A percentile compares a stretch with the other conserved stretches of the same genome.
phyloP scores from a whole-genome alignment of 2,888 invertebrate species.

The Ennomos erosarius region DNA sequence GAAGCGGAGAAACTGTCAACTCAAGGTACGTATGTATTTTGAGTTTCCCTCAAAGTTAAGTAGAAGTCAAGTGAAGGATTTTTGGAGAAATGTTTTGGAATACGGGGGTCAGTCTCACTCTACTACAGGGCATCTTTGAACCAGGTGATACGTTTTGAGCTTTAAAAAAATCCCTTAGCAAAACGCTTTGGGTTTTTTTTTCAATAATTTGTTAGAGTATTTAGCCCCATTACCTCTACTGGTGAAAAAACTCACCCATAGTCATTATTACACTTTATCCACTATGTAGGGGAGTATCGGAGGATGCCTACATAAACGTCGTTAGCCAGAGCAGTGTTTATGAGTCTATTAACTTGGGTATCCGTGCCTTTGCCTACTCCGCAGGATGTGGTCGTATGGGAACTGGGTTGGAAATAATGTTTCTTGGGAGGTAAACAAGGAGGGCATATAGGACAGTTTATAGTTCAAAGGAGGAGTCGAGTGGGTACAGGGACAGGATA shows the following conservation, averaged over 20 bases:
- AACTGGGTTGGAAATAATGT: conserved; percentile 23
- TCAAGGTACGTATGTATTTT: too few relatives aligned
- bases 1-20: too few relatives aligned
- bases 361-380: conserved; percentile 2
- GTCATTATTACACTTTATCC: conserved; percentile 1
- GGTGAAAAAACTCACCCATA: not conserved
- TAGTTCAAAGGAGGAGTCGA: too few relatives aligned
- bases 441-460: not conserved
- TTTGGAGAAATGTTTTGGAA: too few relatives aligned
- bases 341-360: conserved; percentile 43
- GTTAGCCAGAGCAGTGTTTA: conserved; percentile 50
- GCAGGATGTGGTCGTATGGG: conserved; percentile 16
- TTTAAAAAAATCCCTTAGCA: conserved; percentile 3
- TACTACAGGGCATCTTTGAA: too few relatives aligned
- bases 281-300: conserved; percentile 22
- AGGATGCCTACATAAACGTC: conserved; percentile 51
- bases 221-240: too few relatives aligned
- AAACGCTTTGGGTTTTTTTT: not conserved
- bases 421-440: conserved; percentile 21
- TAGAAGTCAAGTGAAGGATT: too few relatives aligned
- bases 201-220: too few relatives aligned
- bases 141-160: not conserved
- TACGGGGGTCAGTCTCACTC: too few relatives aligned
- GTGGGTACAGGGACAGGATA: too few relatives aligned
- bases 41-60: too few relatives aligned